Base-by-base conservation (phyloP, 2,888 invertebrate species). In the Ecliptopera silaceata region DNA sequence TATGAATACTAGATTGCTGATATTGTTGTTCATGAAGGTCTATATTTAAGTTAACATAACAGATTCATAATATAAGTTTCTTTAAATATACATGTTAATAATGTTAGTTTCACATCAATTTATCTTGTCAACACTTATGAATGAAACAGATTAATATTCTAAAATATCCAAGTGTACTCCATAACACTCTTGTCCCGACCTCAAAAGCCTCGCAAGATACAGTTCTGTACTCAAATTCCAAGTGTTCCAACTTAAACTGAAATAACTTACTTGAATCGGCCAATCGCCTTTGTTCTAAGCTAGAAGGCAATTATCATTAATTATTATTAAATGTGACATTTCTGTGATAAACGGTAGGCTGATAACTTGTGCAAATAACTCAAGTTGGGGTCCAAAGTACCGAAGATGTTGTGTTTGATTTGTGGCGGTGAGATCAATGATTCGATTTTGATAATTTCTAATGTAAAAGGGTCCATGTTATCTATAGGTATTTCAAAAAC, bases 251-350 rank as follows among this genome's bases (percentile, higher is more conserved):
- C 83, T 91, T 85, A 88, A 89, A 91, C 88, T 86, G 84, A 88
- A 90, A 88, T 88, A 88, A 90, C 86, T 90, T 90, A 87, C 80
- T 82, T 75, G 87, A 83, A 87, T 88, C 85, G 88, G 83, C 86
- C 90, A 86, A 90, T 90, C 88, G 91, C 88, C 88, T 90, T 87
- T 86, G 85, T 77, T 78, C 77, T 89, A 88, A 90, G 90, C 91
- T 86, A 77, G 82, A 80, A 84, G 84, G 88, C 90, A 91, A 91
- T 91, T 91, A 91, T 88, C 90, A 90, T 91, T 90, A 88, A 90
- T 91, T 88, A 91, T 91, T 89, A 91, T 91, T 91, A 91, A 90
- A 91, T 88, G 86, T 85, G 89, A 89, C 89, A 82, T 74, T 82
- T 78, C 68, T 66, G 77, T 88, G 90, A 90, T 89, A 88, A 89